Base-by-base conservation (phyloP, 1,140 invertebrate species). In the Bicyclus anynana region DNA sequence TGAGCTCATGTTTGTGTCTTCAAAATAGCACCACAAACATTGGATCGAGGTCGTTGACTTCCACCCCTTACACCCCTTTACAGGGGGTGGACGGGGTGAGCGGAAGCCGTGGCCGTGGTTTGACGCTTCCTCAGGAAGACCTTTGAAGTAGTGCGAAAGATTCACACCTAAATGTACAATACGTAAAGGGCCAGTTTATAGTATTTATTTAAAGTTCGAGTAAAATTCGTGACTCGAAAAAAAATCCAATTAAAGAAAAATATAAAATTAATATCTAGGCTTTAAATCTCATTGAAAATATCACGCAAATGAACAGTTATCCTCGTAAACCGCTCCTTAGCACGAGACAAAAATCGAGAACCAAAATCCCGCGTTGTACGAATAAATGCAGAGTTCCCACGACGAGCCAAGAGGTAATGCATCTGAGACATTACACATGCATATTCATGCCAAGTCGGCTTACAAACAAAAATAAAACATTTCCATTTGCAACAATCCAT, bases 91-190 rank as follows among this genome's bases (percentile, higher is more conserved):
- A 65, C 50, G 56, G 65, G 72, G 56, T 57, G 56, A 69, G 42
- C 77, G 77, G 79, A 87, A 84, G 71, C 74, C 77, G 69, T 62
- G 77, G 72, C 73, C 77, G 83, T 75, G 83, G 84, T 87, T 84
- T 83, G 80, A 84, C 80, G 81, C 81, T 83, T 87, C 84, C 84
- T 84, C 78, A 77, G 81, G 84, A 87, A 87, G 80, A 84, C 78
- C 84, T 84, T 87, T 87, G 74, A 81, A 74, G 80, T 78, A 63
- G 53, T 59, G 70, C 67, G 61, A 69, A 77, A 83, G 72, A 78
- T 74, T 69, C 60, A 60, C 56, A 55, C 59, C 26, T 40, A 68
- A 35, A 47, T 54, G 17, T 54, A 54, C 5, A 29, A 23, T 13
- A 35, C 27, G 10, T 6, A 27, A 6, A 1, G 16, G 14, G 12